A percentile compares a stretch with the other conserved stretches of the same genome.
Conservation (phyloP, 2,888 invertebrate genomes). For the Drosophila antonietae region DNA sequence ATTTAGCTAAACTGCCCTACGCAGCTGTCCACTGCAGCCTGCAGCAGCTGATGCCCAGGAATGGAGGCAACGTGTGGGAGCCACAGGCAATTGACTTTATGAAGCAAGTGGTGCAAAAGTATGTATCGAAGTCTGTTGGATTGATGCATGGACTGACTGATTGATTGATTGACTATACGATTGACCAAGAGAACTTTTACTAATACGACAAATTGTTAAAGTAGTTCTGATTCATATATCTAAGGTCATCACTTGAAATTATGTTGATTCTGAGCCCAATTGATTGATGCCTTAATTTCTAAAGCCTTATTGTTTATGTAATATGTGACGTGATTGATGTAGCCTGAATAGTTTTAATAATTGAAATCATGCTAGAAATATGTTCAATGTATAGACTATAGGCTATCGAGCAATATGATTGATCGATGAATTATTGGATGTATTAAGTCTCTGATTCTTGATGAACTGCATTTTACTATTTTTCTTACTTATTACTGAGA, state of each 20-base stretch:
- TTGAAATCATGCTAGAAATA: not conserved
- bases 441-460: too few species aligned
- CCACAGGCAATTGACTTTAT: slow-evolving; percentile 86
- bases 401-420: not conserved
- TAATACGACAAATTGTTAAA: not conserved
- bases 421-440: not conserved
- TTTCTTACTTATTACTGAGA: too few species aligned
- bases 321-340: too few species aligned
- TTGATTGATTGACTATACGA: not conserved
- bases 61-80: slow-evolving; percentile 86
- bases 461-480: too few species aligned
- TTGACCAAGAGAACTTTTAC: not conserved
- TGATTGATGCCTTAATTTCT: too few species aligned
- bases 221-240: not conserved
- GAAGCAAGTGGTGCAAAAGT: slow-evolving; percentile 87
- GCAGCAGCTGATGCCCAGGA: slow-evolving; percentile 86
- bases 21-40: slow-evolving; percentile 87
- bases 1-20: slow-evolving; percentile 84
- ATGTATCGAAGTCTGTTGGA: slow-evolving; percentile 59
- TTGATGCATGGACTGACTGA: not conserved
- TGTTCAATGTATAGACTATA: not conserved
- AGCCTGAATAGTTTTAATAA: too few species aligned
- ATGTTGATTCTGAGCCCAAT: too few species aligned
- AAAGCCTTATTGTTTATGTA: too few species aligned
- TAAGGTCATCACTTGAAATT: too few species aligned